Conservation (phyloP, 2,888 invertebrate species). For the Drosophila heteroneura region DNA sequence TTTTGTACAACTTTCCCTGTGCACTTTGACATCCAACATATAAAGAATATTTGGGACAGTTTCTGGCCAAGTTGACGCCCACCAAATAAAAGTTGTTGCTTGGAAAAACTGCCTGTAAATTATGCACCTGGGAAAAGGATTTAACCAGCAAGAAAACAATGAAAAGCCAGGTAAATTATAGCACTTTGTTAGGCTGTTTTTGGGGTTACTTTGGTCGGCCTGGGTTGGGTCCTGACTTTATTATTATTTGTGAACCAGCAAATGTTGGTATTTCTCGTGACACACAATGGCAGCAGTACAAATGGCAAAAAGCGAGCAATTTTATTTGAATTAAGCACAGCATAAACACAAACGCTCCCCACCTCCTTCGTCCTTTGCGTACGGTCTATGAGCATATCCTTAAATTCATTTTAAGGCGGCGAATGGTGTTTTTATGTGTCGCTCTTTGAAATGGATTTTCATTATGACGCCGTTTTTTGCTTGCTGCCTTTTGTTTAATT, state of each 20-base stretch:
- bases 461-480: constrained; percentile 53
- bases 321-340: constrained; percentile 61
- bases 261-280: constrained; percentile 45
- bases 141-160: constrained; percentile 20
- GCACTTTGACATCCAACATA: constrained; percentile 36
- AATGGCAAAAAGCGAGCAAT: constrained; percentile 52
- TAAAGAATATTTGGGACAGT: constrained; percentile 8
- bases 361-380: not conserved
- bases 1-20: constrained; percentile 11
- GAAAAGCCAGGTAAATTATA: constrained; percentile 52
- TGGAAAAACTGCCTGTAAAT: constrained; percentile 61
- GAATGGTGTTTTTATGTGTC: constrained; percentile 14
- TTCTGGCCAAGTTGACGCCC: constrained; percentile 17
- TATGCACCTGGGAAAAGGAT: constrained; percentile 64
- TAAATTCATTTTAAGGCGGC: constrained; percentile 6
- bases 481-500: constrained; percentile 47
- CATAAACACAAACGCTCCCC: constrained; percentile 18
- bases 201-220: not conserved
- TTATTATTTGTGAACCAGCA: constrained; percentile 44
- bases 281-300: constrained; percentile 48
- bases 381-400: constrained; percentile 12
- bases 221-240: constrained; percentile 30
- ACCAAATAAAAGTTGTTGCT: constrained; percentile 28
- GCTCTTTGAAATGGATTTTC: constrained; percentile 48
- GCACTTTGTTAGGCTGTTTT: not conserved